A percentile compares a stretch with the other conserved stretches of the same genome.
Conservation (phyloP, 2,113 vertebrate genomes). For the Neolamprologus sp. region DNA sequence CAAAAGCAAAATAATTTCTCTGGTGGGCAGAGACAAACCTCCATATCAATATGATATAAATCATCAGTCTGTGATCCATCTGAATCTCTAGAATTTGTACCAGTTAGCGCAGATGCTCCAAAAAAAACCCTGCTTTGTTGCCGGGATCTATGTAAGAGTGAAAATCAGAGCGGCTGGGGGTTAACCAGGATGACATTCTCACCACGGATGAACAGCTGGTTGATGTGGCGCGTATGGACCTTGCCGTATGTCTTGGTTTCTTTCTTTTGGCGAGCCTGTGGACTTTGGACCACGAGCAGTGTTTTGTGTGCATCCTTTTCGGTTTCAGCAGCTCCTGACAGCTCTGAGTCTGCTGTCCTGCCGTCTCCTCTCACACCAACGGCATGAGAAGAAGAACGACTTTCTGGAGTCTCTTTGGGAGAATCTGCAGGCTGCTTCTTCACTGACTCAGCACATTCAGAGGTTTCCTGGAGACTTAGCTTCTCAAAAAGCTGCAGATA, state of each 20-base stretch:
- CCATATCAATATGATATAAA: conserved; percentile 73
- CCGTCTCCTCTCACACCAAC: neutral
- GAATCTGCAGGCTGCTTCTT: neutral
- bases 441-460: neutral
- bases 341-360: neutral
- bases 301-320: neutral
- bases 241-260: conserved; percentile 72
- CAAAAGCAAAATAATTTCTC: neutral
- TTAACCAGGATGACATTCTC: conserved; percentile 93
- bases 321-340: neutral
- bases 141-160: neutral
- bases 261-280: conserved; percentile 18
- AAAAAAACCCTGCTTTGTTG: neutral
- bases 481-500: conserved; percentile 84
- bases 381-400: neutral
- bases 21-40: neutral
- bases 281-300: neutral
- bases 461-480: conserved; percentile 79
- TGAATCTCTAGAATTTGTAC: neutral
- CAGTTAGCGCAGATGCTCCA: neutral
- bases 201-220: conserved; percentile 93
- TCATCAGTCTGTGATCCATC: neutral
- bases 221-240: conserved; percentile 87
- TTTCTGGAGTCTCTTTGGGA: neutral
- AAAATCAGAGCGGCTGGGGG: conserved; percentile 61